Evolutionary conservation across 2,113 vertebrate genomes (phyloP).

Genomic region (Cebidichthys violaceus): DNA sequence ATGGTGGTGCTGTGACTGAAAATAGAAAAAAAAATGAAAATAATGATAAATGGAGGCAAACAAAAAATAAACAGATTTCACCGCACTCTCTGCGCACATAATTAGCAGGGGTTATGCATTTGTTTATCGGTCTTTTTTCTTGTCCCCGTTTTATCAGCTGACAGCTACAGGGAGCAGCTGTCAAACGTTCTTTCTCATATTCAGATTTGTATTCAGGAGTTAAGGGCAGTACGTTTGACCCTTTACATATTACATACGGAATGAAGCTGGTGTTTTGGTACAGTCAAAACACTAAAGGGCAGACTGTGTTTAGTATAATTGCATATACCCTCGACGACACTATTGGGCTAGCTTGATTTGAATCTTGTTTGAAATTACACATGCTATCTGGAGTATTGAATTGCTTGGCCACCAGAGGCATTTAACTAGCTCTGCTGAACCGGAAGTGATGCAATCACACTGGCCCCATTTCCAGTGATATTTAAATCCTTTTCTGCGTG

Average conservation of each 20-base stretch:
- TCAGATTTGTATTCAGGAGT: conserved; percentile 20
- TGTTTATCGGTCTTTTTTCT: conserved; percentile 2
- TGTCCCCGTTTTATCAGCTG: conserved; percentile 35
- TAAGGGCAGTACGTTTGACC: neutral
- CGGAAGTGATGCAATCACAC: conserved; percentile 79
- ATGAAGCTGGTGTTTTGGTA: conserved; percentile 1
- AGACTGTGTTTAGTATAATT: conserved; percentile 19
- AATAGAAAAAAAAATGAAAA: neutral
- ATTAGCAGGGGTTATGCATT: conserved; percentile 45
- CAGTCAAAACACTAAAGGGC: conserved; percentile 2
- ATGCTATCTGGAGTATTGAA: conserved; percentile 53
- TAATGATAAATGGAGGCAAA: neutral
- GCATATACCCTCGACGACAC: neutral
- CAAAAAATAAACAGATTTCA: conserved; percentile 23
- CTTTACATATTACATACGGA: conserved; percentile 7
- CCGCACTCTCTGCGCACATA: conserved; percentile 7
- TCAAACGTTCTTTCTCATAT: conserved; percentile 18
- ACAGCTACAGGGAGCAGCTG: conserved; percentile 32
- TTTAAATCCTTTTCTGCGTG: conserved; percentile 81
- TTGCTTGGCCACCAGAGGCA: conserved; percentile 72
- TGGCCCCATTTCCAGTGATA: conserved; percentile 80
- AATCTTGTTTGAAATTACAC: conserved; percentile 48
- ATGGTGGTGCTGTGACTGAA: neutral
- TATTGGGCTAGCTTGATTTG: conserved; percentile 1
- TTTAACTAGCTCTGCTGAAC: conserved; percentile 74